Percentiles rank a stretch among this genome's conserved stretches.
Conservation (phyloP, 2,113 vertebrate species). For the Sinocyclocheilus rhinocerous region DNA sequence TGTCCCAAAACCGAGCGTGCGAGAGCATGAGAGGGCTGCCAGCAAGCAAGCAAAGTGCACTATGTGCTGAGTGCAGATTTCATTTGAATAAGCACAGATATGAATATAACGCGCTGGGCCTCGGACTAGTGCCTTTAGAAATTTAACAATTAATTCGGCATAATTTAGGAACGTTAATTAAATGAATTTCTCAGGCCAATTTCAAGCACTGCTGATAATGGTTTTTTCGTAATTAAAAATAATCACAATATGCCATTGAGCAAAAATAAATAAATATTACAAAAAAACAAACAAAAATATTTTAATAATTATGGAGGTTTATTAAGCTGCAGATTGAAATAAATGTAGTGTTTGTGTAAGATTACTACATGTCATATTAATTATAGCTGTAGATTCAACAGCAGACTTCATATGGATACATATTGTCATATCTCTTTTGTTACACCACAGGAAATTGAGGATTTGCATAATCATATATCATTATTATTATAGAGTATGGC, state of each 20-base stretch:
- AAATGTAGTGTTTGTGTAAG: neutral
- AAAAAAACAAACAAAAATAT: neutral
- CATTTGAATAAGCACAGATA: slow-evolving; percentile 40
- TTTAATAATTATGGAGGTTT: neutral
- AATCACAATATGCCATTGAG: neutral
- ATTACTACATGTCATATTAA: neutral
- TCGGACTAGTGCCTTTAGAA: slow-evolving; percentile 22
- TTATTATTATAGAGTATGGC: slow-evolving; percentile 9
- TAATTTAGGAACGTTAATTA: slow-evolving; percentile 5
- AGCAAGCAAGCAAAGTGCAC: slow-evolving; percentile 45
- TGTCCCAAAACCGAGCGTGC: slow-evolving; percentile 41
- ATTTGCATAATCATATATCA: slow-evolving; percentile 9
- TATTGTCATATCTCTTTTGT: slow-evolving; percentile 13
- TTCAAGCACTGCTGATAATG: slow-evolving; percentile 30
- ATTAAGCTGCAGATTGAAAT: neutral
- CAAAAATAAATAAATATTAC: neutral
- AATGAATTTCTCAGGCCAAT: slow-evolving; percentile 6
- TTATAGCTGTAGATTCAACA: neutral
- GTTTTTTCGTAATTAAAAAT: slow-evolving; percentile 5
- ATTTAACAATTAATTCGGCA: slow-evolving; percentile 4
- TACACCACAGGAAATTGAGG: neutral
- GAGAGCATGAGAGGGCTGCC: slow-evolving; percentile 46
- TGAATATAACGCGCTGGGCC: slow-evolving; percentile 1
- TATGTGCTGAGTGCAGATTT: slow-evolving; percentile 18
- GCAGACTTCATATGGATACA: neutral